A percentile compares a stretch with the other conserved stretches of the same genome.
Evolutionary conservation across 2,797 vertebrate species (phyloP).

Genomic region (Haliaeetus vocifer): DNA sequence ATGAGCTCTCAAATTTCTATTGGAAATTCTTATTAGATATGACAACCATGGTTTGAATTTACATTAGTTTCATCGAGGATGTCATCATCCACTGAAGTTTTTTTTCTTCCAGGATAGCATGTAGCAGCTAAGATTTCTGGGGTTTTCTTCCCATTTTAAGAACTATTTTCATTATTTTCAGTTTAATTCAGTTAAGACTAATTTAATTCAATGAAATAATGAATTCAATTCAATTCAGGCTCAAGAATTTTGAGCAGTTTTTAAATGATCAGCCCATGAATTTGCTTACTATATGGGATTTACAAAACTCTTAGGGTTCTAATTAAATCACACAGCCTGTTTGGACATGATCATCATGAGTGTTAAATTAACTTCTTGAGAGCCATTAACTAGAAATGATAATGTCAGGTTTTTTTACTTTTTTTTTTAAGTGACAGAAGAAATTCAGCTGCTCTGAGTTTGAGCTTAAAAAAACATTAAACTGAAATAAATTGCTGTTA

Average conservation of each 20-base stretch:
- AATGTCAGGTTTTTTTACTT: not conserved
- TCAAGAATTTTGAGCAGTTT: not conserved
- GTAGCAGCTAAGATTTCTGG: not conserved
- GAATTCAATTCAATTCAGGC: not conserved
- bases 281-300: not conserved
- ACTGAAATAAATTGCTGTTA: constrained; percentile 35
- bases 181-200: not conserved
- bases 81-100: not conserved
- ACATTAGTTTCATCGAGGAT: not conserved
- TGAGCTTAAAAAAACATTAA: constrained; percentile 30
- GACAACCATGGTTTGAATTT: not conserved
- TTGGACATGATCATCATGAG: constrained; percentile 2
- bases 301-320: not conserved
- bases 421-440: not conserved
- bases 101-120: not conserved
- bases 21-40: not conserved
- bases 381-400: constrained; percentile 27
- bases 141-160: not conserved
- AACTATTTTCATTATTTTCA: not conserved
- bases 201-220: not conserved
- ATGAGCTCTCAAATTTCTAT: not conserved
- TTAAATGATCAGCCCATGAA: not conserved
- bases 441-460: constrained; percentile 9
- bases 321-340: constrained; percentile 29
- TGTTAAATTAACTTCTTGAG: constrained; percentile 41